Conservation (phyloP, 2,113 vertebrate species). For the Hippopotamus amphibius region DNA sequence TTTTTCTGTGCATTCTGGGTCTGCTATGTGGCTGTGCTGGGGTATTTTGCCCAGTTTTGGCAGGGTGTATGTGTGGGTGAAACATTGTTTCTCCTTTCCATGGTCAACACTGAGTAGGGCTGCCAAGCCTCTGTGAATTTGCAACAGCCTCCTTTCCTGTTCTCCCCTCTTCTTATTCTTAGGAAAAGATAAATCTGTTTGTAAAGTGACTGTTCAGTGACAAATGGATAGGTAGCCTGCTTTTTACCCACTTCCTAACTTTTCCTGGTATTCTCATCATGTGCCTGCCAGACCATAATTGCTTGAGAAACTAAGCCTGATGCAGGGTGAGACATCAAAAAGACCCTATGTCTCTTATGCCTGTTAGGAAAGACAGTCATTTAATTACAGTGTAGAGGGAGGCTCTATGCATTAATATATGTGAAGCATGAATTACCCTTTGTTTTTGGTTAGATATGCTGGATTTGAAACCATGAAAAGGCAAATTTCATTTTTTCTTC, state of each 20-base stretch:
- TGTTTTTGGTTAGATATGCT: neutral
- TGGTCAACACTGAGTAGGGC: neutral
- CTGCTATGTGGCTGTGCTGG: too few relatives aligned
- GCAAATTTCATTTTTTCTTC: conserved; percentile 23
- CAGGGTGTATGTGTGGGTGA: neutral
- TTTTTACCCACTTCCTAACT: neutral
- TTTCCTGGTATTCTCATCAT: neutral
- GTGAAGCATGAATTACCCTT: neutral
- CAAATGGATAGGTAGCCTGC: neutral
- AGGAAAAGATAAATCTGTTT: neutral
- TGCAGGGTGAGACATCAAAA: neutral
- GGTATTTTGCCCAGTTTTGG: neutral
- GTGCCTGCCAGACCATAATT: neutral
- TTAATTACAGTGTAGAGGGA: neutral
- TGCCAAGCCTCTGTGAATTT: neutral
- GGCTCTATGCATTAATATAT: neutral
- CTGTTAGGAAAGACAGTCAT: neutral
- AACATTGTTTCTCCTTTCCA: neutral
- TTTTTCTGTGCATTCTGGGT: neutral
- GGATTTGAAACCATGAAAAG: neutral
- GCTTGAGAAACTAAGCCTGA: neutral
- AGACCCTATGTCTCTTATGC: neutral
- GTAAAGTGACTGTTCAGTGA: neutral
- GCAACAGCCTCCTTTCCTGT: neutral
- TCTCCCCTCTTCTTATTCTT: neutral